Percentiles rank a stretch among this genome's conserved stretches.
phyloP scores from a whole-genome alignment of 2,797 vertebrate species.

The Botia kubotai region DNA sequence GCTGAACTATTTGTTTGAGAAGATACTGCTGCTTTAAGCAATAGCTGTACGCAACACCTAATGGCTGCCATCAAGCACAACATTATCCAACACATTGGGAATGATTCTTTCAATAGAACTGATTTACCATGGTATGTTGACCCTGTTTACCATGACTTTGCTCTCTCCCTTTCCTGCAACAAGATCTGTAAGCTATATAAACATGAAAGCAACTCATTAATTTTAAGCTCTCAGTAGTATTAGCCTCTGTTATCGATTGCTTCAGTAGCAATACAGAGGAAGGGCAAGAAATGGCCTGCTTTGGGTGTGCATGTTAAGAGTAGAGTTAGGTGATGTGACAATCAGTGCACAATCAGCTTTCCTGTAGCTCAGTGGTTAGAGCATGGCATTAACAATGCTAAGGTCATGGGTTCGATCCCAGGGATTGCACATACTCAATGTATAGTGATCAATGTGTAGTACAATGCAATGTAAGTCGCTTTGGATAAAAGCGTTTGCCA shows the following conservation, averaged over 20 bases:
- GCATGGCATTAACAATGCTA: too few species aligned
- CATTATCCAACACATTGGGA: background rate
- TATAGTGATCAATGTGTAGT: too few species aligned
- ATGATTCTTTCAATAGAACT: background rate
- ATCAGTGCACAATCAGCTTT: too few species aligned
- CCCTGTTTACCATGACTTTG: slow-evolving; percentile 21
- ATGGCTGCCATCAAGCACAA: background rate
- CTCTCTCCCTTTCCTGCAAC: background rate
- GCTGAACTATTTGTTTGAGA: slow-evolving; percentile 35
- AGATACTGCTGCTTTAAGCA: slow-evolving; percentile 13
- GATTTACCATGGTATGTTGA: background rate
- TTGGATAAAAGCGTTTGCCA: too few species aligned
- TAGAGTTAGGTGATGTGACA: background rate
- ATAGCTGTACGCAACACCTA: background rate
- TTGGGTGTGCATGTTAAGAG: background rate
- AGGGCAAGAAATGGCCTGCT: background rate
- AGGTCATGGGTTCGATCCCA: too few species aligned
- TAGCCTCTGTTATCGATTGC: slow-evolving; percentile 11
- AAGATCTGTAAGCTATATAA: slow-evolving; percentile 15
- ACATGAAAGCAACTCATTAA: slow-evolving; percentile 25
- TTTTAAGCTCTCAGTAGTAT: slow-evolving; percentile 4
- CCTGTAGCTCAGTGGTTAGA: too few species aligned
- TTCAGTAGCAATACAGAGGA: background rate
- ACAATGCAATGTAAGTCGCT: too few species aligned
- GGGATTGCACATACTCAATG: too few species aligned